phyloP scores from a whole-genome alignment of 2,888 invertebrate species.

The Teleiodes luculella region DNA sequence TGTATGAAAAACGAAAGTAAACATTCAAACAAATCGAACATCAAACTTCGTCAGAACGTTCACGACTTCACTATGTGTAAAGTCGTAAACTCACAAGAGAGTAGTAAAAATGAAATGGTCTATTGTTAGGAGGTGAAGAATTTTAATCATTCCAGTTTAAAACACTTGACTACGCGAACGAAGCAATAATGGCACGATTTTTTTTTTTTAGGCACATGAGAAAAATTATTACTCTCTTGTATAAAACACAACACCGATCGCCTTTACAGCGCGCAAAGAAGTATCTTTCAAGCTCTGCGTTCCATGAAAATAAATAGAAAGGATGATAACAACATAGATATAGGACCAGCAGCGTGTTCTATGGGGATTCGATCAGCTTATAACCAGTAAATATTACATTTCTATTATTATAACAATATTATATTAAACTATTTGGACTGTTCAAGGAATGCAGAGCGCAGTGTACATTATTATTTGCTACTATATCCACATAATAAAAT shows the following conservation, averaged over 20 bases:
- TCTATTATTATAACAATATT: not conserved
- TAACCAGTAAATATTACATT: not conserved
- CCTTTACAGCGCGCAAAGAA: slow-evolving; percentile 23
- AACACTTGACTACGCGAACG: not conserved
- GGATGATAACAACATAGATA: not conserved
- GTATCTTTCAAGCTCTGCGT: slow-evolving; percentile 14
- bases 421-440: not conserved
- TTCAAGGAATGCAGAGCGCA: slow-evolving; percentile 2
- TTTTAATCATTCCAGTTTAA: not conserved
- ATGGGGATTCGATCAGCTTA: not conserved
- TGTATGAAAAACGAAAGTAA: not conserved
- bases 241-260: slow-evolving; percentile 31
- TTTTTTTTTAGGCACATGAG: not conserved
- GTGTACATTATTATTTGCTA: not conserved
- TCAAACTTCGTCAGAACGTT: slow-evolving; percentile 26
- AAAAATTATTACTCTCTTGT: slow-evolving; percentile 3
- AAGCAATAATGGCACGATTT: not conserved
- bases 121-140: not conserved
- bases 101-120: slow-evolving; percentile 29
- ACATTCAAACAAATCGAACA: not conserved
- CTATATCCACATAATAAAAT: not conserved
- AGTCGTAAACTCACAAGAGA: slow-evolving; percentile 39
- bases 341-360: not conserved
- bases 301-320: slow-evolving; percentile 1
- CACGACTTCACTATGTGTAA: slow-evolving; percentile 44